A percentile compares a stretch with the other conserved stretches of the same genome.
phyloP scores from a whole-genome alignment of 2,113 vertebrate species.

The Heloderma charlesbogerti region DNA sequence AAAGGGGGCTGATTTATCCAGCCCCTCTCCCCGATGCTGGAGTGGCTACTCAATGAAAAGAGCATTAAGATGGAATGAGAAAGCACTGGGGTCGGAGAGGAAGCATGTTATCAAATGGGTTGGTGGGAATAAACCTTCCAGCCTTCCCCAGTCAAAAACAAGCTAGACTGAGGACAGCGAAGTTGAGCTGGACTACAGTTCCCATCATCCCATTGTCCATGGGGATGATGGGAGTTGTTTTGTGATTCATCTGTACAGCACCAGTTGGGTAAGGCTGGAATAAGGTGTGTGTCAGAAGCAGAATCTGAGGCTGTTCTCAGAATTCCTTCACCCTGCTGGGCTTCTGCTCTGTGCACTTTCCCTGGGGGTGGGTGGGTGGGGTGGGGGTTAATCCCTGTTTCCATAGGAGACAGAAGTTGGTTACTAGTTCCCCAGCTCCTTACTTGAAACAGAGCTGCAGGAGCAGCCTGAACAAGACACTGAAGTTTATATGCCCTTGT shows the following conservation, averaged over 20 bases:
- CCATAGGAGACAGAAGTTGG: neutral
- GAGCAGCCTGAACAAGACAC: neutral
- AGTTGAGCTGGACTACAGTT: neutral
- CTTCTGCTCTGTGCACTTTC: neutral
- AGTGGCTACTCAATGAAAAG: constrained; percentile 78
- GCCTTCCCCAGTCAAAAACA: neutral
- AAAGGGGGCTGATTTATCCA: constrained; percentile 78
- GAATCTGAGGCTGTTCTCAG: neutral
- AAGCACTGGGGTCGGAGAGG: neutral
- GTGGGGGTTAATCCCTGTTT: neutral
- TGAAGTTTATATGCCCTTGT: neutral
- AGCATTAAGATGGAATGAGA: constrained; percentile 67
- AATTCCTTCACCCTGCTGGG: neutral
- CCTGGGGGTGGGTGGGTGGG: neutral
- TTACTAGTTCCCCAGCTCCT: neutral
- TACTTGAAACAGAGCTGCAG: neutral
- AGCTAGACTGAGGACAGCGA: no score
- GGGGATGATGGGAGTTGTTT: neutral
- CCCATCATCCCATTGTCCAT: neutral
- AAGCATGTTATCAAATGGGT: neutral
- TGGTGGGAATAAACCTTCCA: neutral
- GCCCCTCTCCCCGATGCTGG: constrained; percentile 72
- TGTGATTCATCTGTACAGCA: neutral
- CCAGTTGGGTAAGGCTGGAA: neutral
- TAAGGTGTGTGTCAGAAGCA: neutral